These are phyloP conservation scores for Coecobrya sp. DNA, from an alignment of 2,888 invertebrate genomes.

Conservation along the genomic window DNA sequence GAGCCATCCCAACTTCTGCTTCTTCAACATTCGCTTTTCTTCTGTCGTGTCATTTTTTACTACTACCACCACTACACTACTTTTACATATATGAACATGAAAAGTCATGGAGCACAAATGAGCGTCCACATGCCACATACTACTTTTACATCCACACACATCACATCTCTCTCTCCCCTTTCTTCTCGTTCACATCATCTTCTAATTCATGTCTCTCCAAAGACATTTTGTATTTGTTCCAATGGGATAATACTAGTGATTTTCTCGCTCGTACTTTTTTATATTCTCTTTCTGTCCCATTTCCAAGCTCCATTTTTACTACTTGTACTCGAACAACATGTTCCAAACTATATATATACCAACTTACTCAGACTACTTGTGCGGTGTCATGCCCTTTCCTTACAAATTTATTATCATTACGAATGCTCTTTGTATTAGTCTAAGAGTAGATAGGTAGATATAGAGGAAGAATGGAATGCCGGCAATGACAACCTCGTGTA, in stretches of 20 bases:
- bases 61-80: not conserved
- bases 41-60: constrained; percentile 17
- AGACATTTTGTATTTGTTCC: constrained; percentile 66
- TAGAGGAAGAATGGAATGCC: constrained; percentile 5
- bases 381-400: constrained; percentile 43
- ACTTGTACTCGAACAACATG: not conserved
- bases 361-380: constrained; percentile 19
- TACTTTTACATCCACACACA: not conserved
- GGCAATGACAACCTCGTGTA: not conserved
- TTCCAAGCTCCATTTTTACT: constrained; percentile 42
- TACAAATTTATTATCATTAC: constrained; percentile 72
- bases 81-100: constrained; percentile 48
- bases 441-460: not conserved
- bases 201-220: constrained; percentile 66
- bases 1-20: not conserved
- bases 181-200: constrained; percentile 56
- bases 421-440: constrained; percentile 46
- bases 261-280: constrained; percentile 51
- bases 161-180: constrained; percentile 3
- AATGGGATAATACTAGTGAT: constrained; percentile 57
- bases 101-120: constrained; percentile 72
- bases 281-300: constrained; percentile 30
- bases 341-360: not conserved
- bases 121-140: constrained; percentile 55
- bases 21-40: not conserved